Percentiles rank a stretch among this genome's conserved stretches.
Evolutionary conservation across 1,140 invertebrate genomes (phyloP).

Genomic region (Anastrepha ludens): DNA sequence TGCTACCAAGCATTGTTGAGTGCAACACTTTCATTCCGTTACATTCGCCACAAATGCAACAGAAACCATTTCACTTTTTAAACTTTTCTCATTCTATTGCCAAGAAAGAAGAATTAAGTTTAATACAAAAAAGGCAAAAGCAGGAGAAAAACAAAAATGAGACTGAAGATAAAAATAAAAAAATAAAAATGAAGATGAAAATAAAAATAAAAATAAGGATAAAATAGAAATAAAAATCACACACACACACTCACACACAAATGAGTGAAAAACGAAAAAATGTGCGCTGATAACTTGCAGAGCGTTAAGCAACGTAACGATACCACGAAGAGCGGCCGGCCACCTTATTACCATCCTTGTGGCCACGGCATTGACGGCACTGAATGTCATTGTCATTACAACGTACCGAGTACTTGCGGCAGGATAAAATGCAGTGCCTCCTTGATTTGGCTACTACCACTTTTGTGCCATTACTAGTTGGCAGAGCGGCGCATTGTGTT

Average conservation of each 20-base stretch:
- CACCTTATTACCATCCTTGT: slow-evolving; percentile 38
- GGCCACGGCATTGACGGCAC: slow-evolving; percentile 37
- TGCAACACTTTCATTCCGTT: slow-evolving; percentile 50
- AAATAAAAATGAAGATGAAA: background rate
- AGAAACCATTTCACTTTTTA: slow-evolving; percentile 50
- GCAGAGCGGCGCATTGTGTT: background rate
- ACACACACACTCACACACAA: background rate
- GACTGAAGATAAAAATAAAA: background rate
- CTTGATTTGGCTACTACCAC: background rate
- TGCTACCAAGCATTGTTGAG: slow-evolving; percentile 50
- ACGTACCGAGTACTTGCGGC: background rate
- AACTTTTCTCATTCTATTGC: slow-evolving; percentile 48
- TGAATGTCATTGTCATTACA: slow-evolving; percentile 50
- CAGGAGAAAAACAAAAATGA: background rate
- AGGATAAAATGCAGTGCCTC: background rate
- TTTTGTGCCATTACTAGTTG: background rate
- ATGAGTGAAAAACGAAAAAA: background rate
- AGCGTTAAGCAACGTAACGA: background rate
- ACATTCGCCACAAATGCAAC: slow-evolving; percentile 40
- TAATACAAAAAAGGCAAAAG: slow-evolving; percentile 24
- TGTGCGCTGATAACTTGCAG: background rate
- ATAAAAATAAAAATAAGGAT: background rate
- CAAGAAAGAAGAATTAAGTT: slow-evolving; percentile 30
- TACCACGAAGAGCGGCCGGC: slow-evolving; percentile 13
- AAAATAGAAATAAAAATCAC: background rate